phyloP scores from a whole-genome alignment of 2,888 invertebrate genomes.

The Augiades crinisus region DNA sequence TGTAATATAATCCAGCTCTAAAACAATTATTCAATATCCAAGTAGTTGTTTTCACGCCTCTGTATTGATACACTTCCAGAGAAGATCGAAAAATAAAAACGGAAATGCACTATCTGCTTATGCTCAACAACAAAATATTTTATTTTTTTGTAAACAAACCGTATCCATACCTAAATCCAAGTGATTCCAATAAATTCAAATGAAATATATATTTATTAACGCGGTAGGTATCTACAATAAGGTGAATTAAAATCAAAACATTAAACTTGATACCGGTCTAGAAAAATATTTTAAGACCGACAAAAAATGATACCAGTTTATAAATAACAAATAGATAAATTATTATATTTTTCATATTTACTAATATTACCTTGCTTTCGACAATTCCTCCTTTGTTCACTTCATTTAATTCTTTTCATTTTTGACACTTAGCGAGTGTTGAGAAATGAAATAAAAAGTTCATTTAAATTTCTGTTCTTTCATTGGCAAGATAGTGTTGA shows the following conservation, averaged over 20 bases:
- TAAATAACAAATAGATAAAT: background rate
- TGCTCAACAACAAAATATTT: background rate
- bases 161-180: background rate
- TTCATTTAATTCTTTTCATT: slow-evolving; percentile 54
- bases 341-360: slow-evolving; percentile 8
- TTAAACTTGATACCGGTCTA: background rate
- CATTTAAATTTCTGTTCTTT: slow-evolving; percentile 27
- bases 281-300: background rate
- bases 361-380: slow-evolving; percentile 53
- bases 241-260: background rate
- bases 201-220: background rate
- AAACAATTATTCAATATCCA: background rate
- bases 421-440: slow-evolving; percentile 53
- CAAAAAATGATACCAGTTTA: background rate
- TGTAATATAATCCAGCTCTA: no score
- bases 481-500: slow-evolving; percentile 28
- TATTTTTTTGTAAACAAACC: slow-evolving; percentile 3
- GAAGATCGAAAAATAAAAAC: background rate
- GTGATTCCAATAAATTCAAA: background rate
- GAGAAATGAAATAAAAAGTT: slow-evolving; percentile 31
- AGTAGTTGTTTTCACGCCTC: background rate
- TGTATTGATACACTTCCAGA: background rate
- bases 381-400: slow-evolving; percentile 74
- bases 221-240: background rate
- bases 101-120: background rate